phyloP scores from a whole-genome alignment of 2,888 invertebrate species.

The Phymatocera aterrima region DNA sequence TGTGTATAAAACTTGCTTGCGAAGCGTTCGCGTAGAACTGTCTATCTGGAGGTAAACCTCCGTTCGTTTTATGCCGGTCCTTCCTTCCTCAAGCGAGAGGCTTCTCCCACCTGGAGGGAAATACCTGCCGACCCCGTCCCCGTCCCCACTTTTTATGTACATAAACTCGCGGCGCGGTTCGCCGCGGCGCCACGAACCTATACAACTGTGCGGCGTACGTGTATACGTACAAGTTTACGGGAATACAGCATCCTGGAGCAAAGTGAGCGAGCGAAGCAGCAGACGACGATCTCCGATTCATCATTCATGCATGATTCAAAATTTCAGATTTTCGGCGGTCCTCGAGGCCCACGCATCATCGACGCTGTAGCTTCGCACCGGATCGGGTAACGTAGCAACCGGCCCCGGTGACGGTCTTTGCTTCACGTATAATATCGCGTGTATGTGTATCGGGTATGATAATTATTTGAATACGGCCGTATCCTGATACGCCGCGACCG shows the following conservation, averaged over 20 bases:
- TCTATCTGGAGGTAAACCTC: constrained; percentile 35
- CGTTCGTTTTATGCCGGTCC: constrained; percentile 35
- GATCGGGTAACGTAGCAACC: not conserved
- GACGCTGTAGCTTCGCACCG: not conserved
- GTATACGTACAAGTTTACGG: constrained; percentile 2
- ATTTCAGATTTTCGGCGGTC: constrained; percentile 14
- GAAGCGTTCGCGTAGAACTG: constrained; percentile 34
- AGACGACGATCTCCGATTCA: too few relatives aligned
- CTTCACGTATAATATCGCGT: too few relatives aligned
- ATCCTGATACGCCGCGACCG: too few relatives aligned
- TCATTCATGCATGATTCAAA: constrained; percentile 19
- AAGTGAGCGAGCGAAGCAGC: not conserved
- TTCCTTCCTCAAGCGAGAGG: constrained; percentile 30
- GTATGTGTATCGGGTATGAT: not conserved
- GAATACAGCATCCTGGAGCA: constrained; percentile 42
- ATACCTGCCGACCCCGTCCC: constrained; percentile 40
- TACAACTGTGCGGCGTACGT: not conserved
- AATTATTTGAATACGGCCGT: too few relatives aligned
- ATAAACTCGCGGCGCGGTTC: too few relatives aligned
- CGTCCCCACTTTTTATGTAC: not conserved
- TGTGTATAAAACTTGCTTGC: too few relatives aligned
- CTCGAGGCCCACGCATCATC: constrained; percentile 27
- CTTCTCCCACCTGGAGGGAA: constrained; percentile 6
- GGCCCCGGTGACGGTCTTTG: not conserved
- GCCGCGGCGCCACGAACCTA: too few relatives aligned